Evolutionary conservation across 2,113 vertebrate genomes (phyloP).

Genomic region (Indicator maculatus): DNA sequence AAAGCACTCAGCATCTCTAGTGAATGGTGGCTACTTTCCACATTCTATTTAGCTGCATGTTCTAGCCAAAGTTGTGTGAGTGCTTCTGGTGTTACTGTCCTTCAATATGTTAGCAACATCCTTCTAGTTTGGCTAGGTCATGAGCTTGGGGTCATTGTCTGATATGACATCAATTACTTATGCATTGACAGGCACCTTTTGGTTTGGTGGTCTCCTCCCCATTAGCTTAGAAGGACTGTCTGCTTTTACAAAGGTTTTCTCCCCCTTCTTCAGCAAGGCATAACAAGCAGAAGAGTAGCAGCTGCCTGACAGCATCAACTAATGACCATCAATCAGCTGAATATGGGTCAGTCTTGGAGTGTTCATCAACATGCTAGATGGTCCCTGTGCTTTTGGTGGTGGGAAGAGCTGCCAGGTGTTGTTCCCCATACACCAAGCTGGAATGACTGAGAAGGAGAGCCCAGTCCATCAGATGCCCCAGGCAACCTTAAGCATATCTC

Average conservation of each 20-base stretch:
- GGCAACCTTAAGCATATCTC: background rate
- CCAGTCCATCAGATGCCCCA: background rate
- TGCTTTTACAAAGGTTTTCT: background rate
- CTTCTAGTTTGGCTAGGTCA: background rate
- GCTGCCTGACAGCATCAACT: background rate
- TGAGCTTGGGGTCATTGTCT: background rate
- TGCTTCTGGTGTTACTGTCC: background rate
- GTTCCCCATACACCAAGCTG: background rate
- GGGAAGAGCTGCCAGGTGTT: background rate
- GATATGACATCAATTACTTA: background rate
- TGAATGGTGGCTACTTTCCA: background rate
- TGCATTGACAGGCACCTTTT: background rate
- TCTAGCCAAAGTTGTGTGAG: background rate
- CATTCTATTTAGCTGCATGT: rapidly evolving
- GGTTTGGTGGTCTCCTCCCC: background rate
- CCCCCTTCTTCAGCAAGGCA: background rate
- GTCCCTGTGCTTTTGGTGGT: background rate
- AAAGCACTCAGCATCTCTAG: background rate
- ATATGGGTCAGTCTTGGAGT: background rate
- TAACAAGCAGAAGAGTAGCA: background rate
- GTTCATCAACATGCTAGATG: background rate
- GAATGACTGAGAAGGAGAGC: background rate
- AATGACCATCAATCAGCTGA: background rate
- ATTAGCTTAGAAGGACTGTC: background rate
- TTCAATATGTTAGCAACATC: background rate